These are phyloP conservation scores for Hephaestus fuliginosus DNA, from an alignment of 2,797 vertebrate species.

Conservation along the genomic window DNA sequence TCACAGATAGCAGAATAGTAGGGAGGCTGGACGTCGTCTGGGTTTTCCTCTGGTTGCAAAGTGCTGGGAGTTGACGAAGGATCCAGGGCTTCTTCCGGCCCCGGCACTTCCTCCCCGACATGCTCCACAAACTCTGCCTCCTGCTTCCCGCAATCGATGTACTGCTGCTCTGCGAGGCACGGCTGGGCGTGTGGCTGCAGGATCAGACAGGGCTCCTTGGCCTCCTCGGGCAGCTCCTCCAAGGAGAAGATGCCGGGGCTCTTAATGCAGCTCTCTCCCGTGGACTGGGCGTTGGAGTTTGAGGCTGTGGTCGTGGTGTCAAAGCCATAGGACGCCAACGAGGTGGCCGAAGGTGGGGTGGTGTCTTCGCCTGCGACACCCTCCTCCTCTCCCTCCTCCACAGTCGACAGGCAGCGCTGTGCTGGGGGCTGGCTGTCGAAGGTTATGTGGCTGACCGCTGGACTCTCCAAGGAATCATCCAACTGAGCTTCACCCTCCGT, in stretches of 20 bases:
- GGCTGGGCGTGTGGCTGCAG: conserved; percentile 60
- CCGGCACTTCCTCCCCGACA: conserved; percentile 6
- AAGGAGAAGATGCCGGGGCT: conserved; percentile 87
- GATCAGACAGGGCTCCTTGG: conserved; percentile 73
- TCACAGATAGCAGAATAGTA: conserved; percentile 86
- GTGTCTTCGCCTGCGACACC: conserved; percentile 65
- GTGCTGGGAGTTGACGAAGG: conserved; percentile 26
- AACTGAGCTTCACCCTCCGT: conserved; percentile 86
- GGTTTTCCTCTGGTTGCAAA: conserved; percentile 62
- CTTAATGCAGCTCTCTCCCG: conserved; percentile 85
- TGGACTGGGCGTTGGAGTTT: conserved; percentile 85
- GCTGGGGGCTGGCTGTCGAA: conserved; percentile 56
- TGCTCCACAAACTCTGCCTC: conserved; percentile 45
- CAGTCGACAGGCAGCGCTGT: conserved; percentile 75
- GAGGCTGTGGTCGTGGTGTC: conserved; percentile 82
- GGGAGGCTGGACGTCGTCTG: conserved; percentile 76
- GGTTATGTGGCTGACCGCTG: conserved; percentile 29
- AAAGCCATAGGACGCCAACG: conserved; percentile 83
- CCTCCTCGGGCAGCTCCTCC: conserved; percentile 84
- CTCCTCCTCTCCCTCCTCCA: conserved; percentile 83
- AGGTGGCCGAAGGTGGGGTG: conserved; percentile 84
- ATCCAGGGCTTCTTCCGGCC: conserved; percentile 44
- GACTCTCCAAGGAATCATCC: conserved; percentile 64
- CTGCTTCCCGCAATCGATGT: conserved; percentile 81
- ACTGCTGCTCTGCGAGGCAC: conserved; percentile 73